phyloP scores from a whole-genome alignment of 2,888 invertebrate genomes.

The Labia minor region DNA sequence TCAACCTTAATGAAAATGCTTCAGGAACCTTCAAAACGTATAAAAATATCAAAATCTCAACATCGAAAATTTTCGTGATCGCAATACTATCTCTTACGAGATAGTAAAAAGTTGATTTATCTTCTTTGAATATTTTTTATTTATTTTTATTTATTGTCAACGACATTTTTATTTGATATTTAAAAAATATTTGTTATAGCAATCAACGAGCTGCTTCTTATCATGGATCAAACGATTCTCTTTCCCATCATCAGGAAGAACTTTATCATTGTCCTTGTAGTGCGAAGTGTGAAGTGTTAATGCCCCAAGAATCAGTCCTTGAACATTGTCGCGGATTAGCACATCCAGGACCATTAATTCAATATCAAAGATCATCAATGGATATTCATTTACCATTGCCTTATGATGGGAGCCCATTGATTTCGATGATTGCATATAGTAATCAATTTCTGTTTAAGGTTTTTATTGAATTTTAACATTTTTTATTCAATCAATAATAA shows the following conservation, averaged over 20 bases:
- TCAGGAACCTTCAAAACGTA: too few relatives aligned
- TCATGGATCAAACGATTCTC: constrained; percentile 34
- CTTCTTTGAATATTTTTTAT: too few relatives aligned
- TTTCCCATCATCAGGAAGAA: constrained; percentile 24
- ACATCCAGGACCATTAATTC: constrained; percentile 35
- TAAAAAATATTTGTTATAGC: background rate
- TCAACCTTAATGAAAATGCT: too few relatives aligned
- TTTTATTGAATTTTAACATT: constrained; percentile 18
- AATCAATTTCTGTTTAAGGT: constrained; percentile 33
- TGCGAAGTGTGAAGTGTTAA: constrained; percentile 29
- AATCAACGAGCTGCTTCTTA: constrained; percentile 30
- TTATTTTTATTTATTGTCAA: too few relatives aligned
- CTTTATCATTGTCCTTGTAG: constrained; percentile 33
- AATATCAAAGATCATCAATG: constrained; percentile 34
- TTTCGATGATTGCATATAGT: constrained; percentile 29
- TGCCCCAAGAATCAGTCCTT: constrained; percentile 30
- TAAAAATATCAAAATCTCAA: too few relatives aligned
- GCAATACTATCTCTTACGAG: too few relatives aligned
- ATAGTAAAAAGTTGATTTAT: too few relatives aligned
- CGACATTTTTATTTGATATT: too few relatives aligned
- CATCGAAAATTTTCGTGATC: too few relatives aligned
- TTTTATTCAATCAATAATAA: too few relatives aligned
- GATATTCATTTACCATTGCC: constrained; percentile 30
- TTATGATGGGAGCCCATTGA: constrained; percentile 26
- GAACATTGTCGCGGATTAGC: constrained; percentile 28